Conservation (phyloP, 2,888 invertebrate species). For the Drosophila leonis region DNA sequence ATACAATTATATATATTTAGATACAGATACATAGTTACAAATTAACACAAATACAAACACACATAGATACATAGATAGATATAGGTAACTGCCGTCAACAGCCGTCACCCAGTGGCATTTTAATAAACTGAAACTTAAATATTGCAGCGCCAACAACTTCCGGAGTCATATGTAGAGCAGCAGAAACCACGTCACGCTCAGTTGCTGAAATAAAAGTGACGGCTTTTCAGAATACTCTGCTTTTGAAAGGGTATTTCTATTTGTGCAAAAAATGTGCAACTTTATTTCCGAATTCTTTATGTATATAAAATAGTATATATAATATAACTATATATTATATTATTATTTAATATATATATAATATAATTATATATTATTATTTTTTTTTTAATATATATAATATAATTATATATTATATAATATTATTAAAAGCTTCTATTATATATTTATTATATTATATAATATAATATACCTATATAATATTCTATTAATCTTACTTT, state of each 20-base stretch:
- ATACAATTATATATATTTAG: not conserved
- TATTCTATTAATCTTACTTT: not conserved
- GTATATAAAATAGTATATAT: not conserved
- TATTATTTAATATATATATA: not conserved
- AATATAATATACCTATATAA: not conserved
- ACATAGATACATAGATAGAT: not conserved
- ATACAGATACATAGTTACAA: not conserved
- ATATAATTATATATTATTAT: not conserved
- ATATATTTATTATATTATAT: too few species aligned
- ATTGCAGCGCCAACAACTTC: conserved; percentile 62
- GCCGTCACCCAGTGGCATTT: conserved; percentile 31
- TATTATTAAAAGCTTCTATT: too few species aligned
- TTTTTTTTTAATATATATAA: not conserved
- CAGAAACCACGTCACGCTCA: conserved; percentile 65
- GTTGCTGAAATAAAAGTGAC: conserved; percentile 68
- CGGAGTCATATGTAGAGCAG: conserved; percentile 59
- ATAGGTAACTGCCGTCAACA: conserved; percentile 1
- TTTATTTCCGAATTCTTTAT: not conserved
- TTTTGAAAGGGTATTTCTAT: not conserved
- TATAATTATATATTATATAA: not conserved
- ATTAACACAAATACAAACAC: not conserved
- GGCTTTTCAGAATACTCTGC: not conserved
- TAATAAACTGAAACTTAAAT: conserved; percentile 54
- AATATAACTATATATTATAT: not conserved
- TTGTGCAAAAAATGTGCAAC: not conserved